Base-by-base conservation (phyloP, 2,113 vertebrate genomes). In the Eublepharis macularius region DNA sequence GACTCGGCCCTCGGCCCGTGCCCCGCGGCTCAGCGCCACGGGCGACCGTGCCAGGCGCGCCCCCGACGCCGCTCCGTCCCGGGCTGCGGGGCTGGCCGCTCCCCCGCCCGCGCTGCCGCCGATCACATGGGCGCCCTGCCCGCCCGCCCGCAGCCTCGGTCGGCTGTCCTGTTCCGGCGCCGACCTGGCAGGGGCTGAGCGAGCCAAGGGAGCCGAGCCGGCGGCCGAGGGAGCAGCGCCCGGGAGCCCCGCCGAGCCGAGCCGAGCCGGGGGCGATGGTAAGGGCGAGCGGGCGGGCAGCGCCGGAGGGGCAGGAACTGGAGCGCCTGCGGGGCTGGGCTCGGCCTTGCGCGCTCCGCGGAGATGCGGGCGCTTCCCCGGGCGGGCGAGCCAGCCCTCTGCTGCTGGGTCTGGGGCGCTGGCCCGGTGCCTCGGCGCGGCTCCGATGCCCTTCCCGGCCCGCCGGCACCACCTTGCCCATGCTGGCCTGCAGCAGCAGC, bases 151-250 rank as follows among this genome's bases (percentile, higher is more conserved):
- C 87, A 83, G 83, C 68, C 39, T 75, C 74, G 72, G 66, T 66
- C 76, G 68, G 83, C 83, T 73, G 89, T 51, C 82, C 86, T 83
- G 68, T 41, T 87, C 87, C 79, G 76, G 81, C 83, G 85, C 82
- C 82, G 78, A 77, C 75, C 70, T 77, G 78, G 47, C 34, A 65
- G 83, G 47, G 79, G 49, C 85, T 65, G 83, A 26, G 65, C 41
- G 73, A 57, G 76, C 68, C 79, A 72, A 84, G 54, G 85, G 80
- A 80, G 74, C 75, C 65, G 76, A 81, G 83, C 34, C 66, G 36
- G n/a, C 0, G 51, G 29, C 9, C 39, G 76, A 3, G 14, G 24
- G 14, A 2, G 3, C 3, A 45, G 19, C 6, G 11, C 6, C 70
- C 14, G 26, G 72, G 4, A n/a, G 26, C 45, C 34, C 41, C 75